These are phyloP conservation scores for Apeltes quadracus DNA, from an alignment of 2,113 vertebrate species.

Conservation along the genomic window DNA sequence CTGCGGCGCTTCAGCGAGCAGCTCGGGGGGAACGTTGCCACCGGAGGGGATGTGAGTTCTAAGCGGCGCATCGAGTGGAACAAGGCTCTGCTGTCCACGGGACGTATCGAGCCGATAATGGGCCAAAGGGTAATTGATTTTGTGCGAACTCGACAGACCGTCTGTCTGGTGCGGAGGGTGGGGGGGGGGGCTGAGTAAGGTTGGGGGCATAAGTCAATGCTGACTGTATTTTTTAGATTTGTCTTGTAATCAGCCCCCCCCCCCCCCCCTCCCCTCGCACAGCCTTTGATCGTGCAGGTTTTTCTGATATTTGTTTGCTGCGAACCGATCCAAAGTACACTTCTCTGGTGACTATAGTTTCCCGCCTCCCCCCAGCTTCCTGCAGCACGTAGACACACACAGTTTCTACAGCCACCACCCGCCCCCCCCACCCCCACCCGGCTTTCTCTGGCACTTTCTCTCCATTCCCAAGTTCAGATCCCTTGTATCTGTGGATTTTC, in stretches of 20 bases:
- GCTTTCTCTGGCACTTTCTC: slow-evolving; percentile 42
- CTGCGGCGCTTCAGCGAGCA: background rate
- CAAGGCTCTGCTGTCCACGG: slow-evolving; percentile 35
- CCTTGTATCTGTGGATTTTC: slow-evolving; percentile 35
- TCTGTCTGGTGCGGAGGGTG: slow-evolving; percentile 11
- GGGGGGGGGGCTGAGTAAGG: slow-evolving; percentile 5
- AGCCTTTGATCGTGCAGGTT: slow-evolving; percentile 53
- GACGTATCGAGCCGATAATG: slow-evolving; percentile 51
- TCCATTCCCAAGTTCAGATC: slow-evolving; percentile 35
- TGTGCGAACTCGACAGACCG: slow-evolving; percentile 48
- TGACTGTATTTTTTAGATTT: slow-evolving; percentile 63
- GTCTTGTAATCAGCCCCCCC: slow-evolving; percentile 58
- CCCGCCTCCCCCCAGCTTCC: slow-evolving; percentile 62
- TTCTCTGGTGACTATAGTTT: slow-evolving; percentile 52
- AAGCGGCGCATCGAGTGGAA: slow-evolving; percentile 27
- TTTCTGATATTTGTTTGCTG: slow-evolving; percentile 76
- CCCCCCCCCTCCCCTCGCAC: background rate
- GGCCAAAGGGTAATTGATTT: slow-evolving; percentile 62
- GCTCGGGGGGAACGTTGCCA: slow-evolving; percentile 9
- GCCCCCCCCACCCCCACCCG: slow-evolving; percentile 19
- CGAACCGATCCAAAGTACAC: slow-evolving; percentile 65
- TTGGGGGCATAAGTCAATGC: slow-evolving; percentile 45
- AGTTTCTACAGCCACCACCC: slow-evolving; percentile 69
- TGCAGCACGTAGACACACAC: slow-evolving; percentile 78
- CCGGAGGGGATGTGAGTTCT: slow-evolving; percentile 29